Percentiles rank a stretch among this genome's conserved stretches.
phyloP scores from a whole-genome alignment of 2,888 invertebrate species.

The Ypsolopha scabrella region DNA sequence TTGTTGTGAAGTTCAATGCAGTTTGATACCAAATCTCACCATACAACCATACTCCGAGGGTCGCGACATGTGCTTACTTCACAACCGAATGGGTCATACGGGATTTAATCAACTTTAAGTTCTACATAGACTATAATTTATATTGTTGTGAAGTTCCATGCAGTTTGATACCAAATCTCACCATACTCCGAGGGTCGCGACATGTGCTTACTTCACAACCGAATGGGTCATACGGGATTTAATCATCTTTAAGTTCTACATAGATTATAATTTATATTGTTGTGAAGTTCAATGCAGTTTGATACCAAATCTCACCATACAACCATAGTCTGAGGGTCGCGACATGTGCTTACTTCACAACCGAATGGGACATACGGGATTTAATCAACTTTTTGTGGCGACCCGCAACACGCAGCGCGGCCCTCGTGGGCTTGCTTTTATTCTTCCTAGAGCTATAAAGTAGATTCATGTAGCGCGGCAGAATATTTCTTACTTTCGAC shows the following conservation, averaged over 20 bases:
- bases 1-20: not conserved
- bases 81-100: not conserved
- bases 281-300: not conserved
- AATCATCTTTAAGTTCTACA: constrained; percentile 7
- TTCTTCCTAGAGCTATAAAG: constrained; percentile 4
- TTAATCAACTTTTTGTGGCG: constrained; percentile 9
- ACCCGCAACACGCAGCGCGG: not conserved
- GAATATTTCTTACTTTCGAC: too few species aligned
- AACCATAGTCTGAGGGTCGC: not conserved
- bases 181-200: not conserved
- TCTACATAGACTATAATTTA: too few species aligned
- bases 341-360: not conserved
- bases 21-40: not conserved
- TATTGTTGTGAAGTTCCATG: too few species aligned
- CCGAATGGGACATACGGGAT: constrained; percentile 1
- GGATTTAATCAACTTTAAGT: constrained; percentile 9
- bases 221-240: constrained; percentile 1
- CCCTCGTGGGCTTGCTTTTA: constrained; percentile 2
- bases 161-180: not conserved
- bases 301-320: not conserved
- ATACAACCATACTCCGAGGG: not conserved
- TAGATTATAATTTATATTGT: too few species aligned
- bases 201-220: not conserved
- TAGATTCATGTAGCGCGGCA: not conserved
- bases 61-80: not conserved